Base-by-base conservation (phyloP, 2,888 invertebrate genomes). In the Polyommatus icarus region DNA sequence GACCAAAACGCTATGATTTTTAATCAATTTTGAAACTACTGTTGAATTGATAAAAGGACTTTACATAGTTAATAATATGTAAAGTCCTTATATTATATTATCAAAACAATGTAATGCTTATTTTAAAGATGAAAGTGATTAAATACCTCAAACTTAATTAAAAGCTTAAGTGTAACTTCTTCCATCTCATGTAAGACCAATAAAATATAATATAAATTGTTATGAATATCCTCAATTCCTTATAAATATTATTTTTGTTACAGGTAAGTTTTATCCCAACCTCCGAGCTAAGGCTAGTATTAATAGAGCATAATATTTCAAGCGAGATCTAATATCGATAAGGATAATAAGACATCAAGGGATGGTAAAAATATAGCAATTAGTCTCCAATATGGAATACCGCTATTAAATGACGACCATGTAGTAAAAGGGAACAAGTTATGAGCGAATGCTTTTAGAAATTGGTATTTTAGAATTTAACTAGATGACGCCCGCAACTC, bases 301-400 rank as follows among this genome's bases (percentile, higher is more conserved):
- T 90, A 89, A 88, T 89, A 84, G 89, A 88, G 91, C 92, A 89
- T 88, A 67, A 67, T 67, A 88, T 90, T 88, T 90, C 84, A 89
- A 89, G 86, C 86, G 85, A 87, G 83, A 84, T 83, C 84, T 85
- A 82, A 84, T 85, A 82, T 84, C 84, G 87, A 89, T 87, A 85
- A 84, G 82, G 83, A 86, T 93, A 93, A 92, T 91, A 93, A 93
- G 92, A 92, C 93, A 92, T 93, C 92, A 92, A 87, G 88, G 83
- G 85, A 90, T 88, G 86, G 85, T 87, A 88, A 87, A 89, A 88
- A 88, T 87, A 86, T 86, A 85, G 88, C 88, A 88, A 80, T 54
- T 32, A 32, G 15, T 67, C 29, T 67, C 29, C 32, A 4, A 67
- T 24, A 24, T 24, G 24, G 1, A 24, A 24, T 29, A 15, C 6